Conservation (phyloP, 2,113 vertebrate genomes). For the Todiramphus saurophagus region DNA sequence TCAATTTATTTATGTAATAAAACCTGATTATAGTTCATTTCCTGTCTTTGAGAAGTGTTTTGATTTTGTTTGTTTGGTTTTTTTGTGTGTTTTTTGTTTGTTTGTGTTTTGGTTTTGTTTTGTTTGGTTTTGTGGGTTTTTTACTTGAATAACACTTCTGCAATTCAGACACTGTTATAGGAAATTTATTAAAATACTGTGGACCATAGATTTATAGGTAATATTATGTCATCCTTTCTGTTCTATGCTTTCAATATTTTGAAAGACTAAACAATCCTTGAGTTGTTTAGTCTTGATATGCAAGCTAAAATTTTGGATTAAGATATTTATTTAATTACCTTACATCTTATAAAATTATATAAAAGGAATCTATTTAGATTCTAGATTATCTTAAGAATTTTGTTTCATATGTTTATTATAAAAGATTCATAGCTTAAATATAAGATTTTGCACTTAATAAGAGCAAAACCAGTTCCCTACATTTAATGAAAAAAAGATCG, state of each 20-base stretch:
- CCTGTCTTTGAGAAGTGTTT: not conserved
- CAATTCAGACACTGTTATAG: not conserved
- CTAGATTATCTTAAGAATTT: not conserved
- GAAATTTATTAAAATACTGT: not conserved
- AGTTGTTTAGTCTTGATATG: not conserved
- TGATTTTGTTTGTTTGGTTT: not conserved
- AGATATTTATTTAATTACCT: not conserved
- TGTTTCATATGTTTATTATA: not conserved
- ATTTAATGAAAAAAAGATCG: not conserved
- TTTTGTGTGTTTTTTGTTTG: not conserved
- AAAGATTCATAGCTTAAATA: not conserved
- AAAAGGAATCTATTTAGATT: not conserved
- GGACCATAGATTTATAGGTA: not conserved
- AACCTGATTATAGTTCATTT: not conserved
- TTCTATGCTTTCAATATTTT: not conserved
- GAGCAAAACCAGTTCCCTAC: not conserved
- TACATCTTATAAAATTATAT: not conserved
- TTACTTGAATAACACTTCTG: not conserved
- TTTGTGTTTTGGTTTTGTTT: not conserved
- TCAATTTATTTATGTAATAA: not conserved
- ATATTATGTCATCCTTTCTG: not conserved
- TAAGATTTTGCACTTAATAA: not conserved
- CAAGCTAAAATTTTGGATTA: not conserved
- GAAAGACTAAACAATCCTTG: not conserved
- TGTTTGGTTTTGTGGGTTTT: not conserved